Percentiles rank a stretch among this genome's conserved stretches.
Evolutionary conservation across 2,113 vertebrate genomes (phyloP).

Genomic region (Otocyon megalotis): DNA sequence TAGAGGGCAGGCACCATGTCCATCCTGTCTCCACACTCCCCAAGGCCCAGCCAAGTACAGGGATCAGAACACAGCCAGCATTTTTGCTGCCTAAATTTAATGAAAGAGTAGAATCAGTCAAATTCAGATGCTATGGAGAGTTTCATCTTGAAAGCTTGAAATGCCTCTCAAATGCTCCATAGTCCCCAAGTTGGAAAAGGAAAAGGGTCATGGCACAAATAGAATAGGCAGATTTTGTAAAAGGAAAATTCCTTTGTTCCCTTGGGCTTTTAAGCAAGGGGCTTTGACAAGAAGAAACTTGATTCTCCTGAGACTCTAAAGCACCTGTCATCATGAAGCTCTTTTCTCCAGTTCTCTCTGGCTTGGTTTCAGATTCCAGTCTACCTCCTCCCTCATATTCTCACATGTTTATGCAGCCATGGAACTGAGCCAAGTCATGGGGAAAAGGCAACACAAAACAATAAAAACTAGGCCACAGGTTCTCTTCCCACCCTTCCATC

Average conservation of each 20-base stretch:
- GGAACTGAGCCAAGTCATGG: background rate
- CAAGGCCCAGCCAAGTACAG: accelerated
- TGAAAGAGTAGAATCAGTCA: background rate
- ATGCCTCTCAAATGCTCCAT: background rate
- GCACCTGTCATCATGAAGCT: background rate
- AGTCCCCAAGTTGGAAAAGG: background rate
- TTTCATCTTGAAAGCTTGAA: slow-evolving; percentile 47
- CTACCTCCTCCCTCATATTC: background rate
- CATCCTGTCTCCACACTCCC: background rate
- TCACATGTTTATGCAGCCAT: background rate
- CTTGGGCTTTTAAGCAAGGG: slow-evolving; percentile 57
- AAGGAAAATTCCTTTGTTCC: slow-evolving; percentile 58
- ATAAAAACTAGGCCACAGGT: background rate
- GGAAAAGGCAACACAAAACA: background rate
- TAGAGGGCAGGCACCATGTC: background rate
- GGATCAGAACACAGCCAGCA: background rate
- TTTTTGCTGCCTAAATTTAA: background rate
- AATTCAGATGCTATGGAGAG: background rate
- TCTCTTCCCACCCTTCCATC: background rate
- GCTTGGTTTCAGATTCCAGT: slow-evolving; percentile 1
- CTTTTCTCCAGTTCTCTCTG: background rate
- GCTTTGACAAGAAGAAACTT: slow-evolving; percentile 40
- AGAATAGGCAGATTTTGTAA: slow-evolving; percentile 47
- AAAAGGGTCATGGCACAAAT: background rate
- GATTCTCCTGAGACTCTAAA: background rate